Percentiles rank a stretch among this genome's conserved stretches.
Evolutionary conservation across 2,888 invertebrate genomes (phyloP).

Genomic region (Syritta pipiens): DNA sequence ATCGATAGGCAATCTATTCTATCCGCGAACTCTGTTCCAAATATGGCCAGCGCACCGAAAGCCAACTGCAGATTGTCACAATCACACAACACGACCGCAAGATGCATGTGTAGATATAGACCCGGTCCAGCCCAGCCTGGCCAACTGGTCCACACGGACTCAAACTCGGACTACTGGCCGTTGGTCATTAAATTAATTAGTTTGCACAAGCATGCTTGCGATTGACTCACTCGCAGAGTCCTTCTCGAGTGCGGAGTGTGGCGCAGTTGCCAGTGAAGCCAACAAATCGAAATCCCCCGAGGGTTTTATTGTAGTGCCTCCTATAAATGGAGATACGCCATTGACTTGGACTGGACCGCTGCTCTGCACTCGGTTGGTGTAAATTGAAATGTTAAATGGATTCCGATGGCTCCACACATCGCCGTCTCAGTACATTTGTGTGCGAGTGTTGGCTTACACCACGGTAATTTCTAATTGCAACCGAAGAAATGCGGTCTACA

Average conservation of each 20-base stretch:
- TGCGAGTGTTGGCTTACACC: conserved; percentile 34
- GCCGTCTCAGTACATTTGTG: conserved; percentile 2
- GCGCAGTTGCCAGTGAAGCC: conserved; percentile 7
- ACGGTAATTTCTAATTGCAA: conserved; percentile 51
- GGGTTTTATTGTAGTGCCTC: conserved; percentile 37
- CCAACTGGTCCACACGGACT: too few species aligned
- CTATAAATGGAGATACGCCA: conserved; percentile 37
- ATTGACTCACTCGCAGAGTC: conserved; percentile 44
- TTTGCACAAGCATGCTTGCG: conserved; percentile 62
- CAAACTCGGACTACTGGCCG: conserved; percentile 15
- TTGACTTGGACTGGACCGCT: conserved; percentile 4
- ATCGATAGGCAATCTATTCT: conserved; percentile 42
- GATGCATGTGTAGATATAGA: conserved; percentile 4
- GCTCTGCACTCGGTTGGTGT: conserved; percentile 36
- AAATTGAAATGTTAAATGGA: conserved; percentile 68
- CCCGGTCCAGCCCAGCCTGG: not conserved
- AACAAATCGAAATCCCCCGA: conserved; percentile 56
- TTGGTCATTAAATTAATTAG: conserved; percentile 68
- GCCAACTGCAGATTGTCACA: conserved; percentile 58
- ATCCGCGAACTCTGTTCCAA: conserved; percentile 29
- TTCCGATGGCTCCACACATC: conserved; percentile 41
- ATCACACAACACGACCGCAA: conserved; percentile 42
- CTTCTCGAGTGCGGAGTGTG: not conserved
- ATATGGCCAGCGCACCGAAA: conserved; percentile 35
- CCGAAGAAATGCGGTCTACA: conserved; percentile 3